Percentiles rank a stretch among this genome's conserved stretches.
These are phyloP conservation scores for Canis aureus DNA, from an alignment of 2,113 vertebrate species.

Conservation along the genomic window DNA sequence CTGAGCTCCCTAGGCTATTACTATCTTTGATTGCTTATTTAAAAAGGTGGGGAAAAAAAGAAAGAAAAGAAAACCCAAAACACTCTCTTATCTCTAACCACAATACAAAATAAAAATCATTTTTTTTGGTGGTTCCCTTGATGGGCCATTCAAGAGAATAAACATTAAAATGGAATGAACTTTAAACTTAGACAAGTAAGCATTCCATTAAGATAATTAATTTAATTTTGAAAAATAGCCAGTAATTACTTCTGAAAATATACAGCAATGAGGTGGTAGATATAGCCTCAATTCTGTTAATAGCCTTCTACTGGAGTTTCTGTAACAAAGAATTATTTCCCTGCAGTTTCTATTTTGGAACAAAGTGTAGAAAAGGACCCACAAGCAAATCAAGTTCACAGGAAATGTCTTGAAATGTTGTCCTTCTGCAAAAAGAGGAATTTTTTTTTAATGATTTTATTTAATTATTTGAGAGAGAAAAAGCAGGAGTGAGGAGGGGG, in stretches of 20 bases:
- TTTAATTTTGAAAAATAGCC: constrained; percentile 69
- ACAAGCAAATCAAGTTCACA: not conserved
- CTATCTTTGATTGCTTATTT: not conserved
- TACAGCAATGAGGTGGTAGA: constrained; percentile 18
- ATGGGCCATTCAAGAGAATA: constrained; percentile 59
- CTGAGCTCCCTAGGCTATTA: not conserved
- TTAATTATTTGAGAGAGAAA: not conserved
- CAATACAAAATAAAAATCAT: not conserved
- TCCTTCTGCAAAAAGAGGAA: not conserved
- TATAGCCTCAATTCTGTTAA: constrained; percentile 53
- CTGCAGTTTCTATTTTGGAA: constrained; percentile 53
- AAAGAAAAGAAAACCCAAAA: not conserved
- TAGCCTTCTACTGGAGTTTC: constrained; percentile 39
- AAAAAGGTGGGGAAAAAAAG: not conserved
- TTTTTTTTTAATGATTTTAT: not conserved
- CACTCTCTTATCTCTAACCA: not conserved
- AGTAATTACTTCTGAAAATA: constrained; percentile 72
- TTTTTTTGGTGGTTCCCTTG: not conserved
- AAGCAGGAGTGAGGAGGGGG: not conserved
- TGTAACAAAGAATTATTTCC: constrained; percentile 64
- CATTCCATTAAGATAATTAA: constrained; percentile 63
- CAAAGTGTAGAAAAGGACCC: not conserved
- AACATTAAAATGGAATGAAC: constrained; percentile 55
- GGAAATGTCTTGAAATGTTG: not conserved
- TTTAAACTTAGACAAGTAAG: constrained; percentile 46